These are phyloP conservation scores for Nymphalis c-album DNA, from an alignment of 2,888 invertebrate genomes.

Conservation along the genomic window DNA sequence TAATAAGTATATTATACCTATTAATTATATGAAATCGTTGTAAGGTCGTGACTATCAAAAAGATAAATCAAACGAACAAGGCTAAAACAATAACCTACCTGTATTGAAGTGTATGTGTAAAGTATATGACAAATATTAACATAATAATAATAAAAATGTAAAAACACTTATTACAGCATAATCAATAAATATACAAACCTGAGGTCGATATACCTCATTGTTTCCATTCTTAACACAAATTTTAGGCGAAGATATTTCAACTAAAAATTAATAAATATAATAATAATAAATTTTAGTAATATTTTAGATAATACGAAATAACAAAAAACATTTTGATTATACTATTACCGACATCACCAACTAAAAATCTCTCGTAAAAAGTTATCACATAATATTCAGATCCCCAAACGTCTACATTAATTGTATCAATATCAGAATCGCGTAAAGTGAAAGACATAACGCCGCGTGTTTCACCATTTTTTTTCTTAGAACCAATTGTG, in stretches of 20 bases:
- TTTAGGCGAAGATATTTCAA: constrained; percentile 86
- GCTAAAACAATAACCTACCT: no score
- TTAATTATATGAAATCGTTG: no score
- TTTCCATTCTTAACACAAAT: constrained; percentile 79
- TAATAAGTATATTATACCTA: neutral
- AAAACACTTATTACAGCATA: neutral
- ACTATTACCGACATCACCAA: constrained; percentile 85
- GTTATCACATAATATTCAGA: constrained; percentile 82
- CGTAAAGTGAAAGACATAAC: constrained; percentile 89
- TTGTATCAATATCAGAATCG: constrained; percentile 86
- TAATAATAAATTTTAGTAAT: neutral
- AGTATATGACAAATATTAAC: neutral
- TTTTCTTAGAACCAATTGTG: constrained; percentile 73
- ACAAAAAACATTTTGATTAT: constrained; percentile 30
- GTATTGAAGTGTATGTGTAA: neutral
- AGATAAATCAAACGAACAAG: no score
- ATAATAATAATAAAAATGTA: no score
- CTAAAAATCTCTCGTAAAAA: constrained; percentile 83
- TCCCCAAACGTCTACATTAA: constrained; percentile 90
- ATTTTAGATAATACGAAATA: neutral
- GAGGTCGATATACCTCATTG: constrained; percentile 84
- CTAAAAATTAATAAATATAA: constrained; percentile 73
- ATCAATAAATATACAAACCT: constrained; percentile 57
- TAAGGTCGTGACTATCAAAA: no score
- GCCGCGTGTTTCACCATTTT: constrained; percentile 80